phyloP scores from a whole-genome alignment of 2,113 vertebrate genomes.

The Irena cyanogastra region DNA sequence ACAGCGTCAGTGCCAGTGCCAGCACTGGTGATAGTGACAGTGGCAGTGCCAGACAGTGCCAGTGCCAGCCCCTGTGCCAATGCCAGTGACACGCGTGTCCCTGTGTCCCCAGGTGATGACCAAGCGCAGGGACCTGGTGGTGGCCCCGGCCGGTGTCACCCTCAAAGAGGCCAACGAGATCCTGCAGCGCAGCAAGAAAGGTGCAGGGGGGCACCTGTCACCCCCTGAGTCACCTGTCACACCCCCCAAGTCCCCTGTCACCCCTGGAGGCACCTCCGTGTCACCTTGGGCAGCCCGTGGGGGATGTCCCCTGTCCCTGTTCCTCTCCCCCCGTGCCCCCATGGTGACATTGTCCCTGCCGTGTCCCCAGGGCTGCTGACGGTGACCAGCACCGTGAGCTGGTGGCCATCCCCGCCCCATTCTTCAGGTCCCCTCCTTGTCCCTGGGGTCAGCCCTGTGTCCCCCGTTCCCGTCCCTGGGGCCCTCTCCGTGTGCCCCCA shows the following conservation, averaged over 20 bases:
- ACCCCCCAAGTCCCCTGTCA: neutral
- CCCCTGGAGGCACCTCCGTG: neutral
- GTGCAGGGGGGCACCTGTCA: neutral
- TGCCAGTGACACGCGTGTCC: neutral
- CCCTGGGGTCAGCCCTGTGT: neutral
- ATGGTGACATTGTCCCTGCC: neutral
- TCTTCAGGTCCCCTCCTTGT: neutral
- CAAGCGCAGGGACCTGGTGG: neutral
- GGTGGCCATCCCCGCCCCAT: neutral
- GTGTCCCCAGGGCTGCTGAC: neutral
- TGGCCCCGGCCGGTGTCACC: neutral
- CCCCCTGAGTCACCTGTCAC: neutral
- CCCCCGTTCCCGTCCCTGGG: neutral
- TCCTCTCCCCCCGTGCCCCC: too few relatives aligned
- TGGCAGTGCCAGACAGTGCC: neutral
- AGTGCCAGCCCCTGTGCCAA: neutral
- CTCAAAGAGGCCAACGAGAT: neutral
- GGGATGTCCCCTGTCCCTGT: neutral
- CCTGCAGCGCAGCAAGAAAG: slow-evolving; percentile 4
- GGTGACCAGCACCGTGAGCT: neutral
- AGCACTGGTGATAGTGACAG: neutral
- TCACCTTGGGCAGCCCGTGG: neutral
- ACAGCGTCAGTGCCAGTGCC: too few relatives aligned
- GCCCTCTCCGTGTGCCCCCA: neutral
- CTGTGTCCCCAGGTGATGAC: neutral